Conservation (phyloP, 2,797 vertebrate genomes). For the Salarias fasciatus region DNA sequence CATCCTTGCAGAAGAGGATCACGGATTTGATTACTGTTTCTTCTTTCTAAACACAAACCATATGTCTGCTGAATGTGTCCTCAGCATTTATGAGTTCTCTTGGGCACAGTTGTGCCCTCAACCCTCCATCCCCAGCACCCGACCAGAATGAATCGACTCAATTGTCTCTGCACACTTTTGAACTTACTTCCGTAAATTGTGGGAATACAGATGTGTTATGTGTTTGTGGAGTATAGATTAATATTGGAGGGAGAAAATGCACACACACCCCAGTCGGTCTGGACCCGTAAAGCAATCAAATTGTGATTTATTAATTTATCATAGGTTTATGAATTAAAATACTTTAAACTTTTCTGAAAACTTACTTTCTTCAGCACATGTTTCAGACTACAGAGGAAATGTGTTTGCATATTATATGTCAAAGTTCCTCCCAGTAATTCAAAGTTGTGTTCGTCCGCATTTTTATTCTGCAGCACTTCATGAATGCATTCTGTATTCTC, state of each 20-base stretch:
- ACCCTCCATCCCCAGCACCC: conserved; percentile 67
- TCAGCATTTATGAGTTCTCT: conserved; percentile 76
- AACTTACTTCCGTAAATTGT: conserved; percentile 74
- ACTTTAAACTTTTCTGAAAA: not conserved
- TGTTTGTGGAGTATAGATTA: conserved; percentile 62
- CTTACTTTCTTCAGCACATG: not conserved
- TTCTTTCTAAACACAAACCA: conserved; percentile 82
- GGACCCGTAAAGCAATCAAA: conserved; percentile 8
- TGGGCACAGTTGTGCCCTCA: conserved; percentile 73
- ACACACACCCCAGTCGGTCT: conserved; percentile 32
- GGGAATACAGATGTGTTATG: conserved; percentile 62
- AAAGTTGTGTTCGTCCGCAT: conserved; percentile 1
- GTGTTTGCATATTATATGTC: too few species aligned
- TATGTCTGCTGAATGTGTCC: conserved; percentile 79
- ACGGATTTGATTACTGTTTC: conserved; percentile 84
- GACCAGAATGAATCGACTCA: conserved; percentile 81
- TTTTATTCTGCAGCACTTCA: too few species aligned
- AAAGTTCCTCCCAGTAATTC: not conserved
- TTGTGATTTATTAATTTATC: too few species aligned
- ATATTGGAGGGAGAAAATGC: conserved; percentile 27
- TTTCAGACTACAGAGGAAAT: not conserved
- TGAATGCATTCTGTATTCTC: conserved; percentile 6
- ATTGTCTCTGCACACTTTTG: conserved; percentile 78
- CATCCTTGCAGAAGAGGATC: conserved; percentile 78
- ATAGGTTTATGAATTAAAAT: conserved; percentile 29